phyloP scores from a whole-genome alignment of 2,888 invertebrate genomes.

The Hermodice carunculata region DNA sequence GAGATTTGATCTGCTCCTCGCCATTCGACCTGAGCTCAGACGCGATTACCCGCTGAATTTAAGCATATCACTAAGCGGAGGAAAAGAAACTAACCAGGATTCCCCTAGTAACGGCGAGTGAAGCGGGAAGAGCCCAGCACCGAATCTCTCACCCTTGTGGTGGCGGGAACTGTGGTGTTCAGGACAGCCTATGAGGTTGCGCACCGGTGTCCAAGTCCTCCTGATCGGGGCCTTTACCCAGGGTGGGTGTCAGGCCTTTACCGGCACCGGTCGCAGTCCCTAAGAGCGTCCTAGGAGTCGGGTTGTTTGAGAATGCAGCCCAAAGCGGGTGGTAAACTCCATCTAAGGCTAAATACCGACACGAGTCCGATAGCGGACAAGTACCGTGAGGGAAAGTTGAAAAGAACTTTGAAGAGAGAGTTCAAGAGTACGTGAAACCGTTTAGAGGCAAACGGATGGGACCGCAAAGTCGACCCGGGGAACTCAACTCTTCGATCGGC shows the following conservation, averaged over 20 bases:
- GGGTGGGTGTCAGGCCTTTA: conserved; percentile 70
- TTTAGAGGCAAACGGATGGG: conserved; percentile 24
- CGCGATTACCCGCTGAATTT: conserved; percentile 73
- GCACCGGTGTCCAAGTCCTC: conserved; percentile 50
- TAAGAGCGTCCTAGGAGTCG: conserved; percentile 71
- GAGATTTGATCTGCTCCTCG: too few species aligned
- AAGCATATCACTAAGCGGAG: conserved; percentile 81
- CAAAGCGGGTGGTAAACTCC: conserved; percentile 77
- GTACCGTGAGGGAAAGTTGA: conserved; percentile 79
- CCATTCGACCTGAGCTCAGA: conserved; percentile 65
- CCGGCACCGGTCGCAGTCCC: conserved; percentile 33
- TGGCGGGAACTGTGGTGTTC: too few species aligned
- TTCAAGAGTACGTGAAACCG: conserved; percentile 76
- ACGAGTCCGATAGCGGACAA: conserved; percentile 78
- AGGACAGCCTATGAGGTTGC: conserved; percentile 62
- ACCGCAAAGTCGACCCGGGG: conserved; percentile 4
- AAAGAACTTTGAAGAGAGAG: conserved; percentile 78
- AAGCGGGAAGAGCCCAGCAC: conserved; percentile 74
- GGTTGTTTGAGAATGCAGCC: conserved; percentile 77
- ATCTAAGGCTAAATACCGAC: conserved; percentile 75
- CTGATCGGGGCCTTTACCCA: conserved; percentile 64
- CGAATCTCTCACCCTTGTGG: conserved; percentile 49
- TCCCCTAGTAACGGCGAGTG: conserved; percentile 77
- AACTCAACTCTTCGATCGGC: neutral
- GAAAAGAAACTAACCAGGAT: conserved; percentile 79